Evolutionary conservation across 2,113 vertebrate genomes (phyloP).

Genomic region (Nyctereutes procyonoides): DNA sequence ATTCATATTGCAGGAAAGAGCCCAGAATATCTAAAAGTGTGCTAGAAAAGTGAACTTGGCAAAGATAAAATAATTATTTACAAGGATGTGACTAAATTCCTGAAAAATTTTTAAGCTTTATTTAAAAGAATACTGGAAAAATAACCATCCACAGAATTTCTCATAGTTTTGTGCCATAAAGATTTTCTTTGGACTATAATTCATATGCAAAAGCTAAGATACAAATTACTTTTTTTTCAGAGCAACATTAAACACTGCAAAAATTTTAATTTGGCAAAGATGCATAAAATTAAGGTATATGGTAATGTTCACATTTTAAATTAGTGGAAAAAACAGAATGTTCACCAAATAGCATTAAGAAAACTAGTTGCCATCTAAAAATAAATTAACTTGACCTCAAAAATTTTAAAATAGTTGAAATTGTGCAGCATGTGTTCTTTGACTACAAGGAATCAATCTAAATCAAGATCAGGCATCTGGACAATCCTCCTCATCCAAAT

Average conservation of each 20-base stretch:
- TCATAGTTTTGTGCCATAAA: background rate
- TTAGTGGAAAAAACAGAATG: background rate
- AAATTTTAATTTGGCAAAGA: constrained; percentile 34
- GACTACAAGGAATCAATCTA: background rate
- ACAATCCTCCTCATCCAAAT: accelerated
- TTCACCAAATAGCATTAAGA: background rate
- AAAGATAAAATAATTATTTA: constrained; percentile 33
- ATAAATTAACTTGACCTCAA: background rate
- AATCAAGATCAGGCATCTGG: background rate
- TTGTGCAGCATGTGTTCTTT: background rate
- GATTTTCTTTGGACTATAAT: constrained; percentile 16
- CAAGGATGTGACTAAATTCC: constrained; percentile 45
- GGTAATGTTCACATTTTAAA: background rate
- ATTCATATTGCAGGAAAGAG: background rate
- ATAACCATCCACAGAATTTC: background rate
- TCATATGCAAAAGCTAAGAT: background rate
- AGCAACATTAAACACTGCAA: background rate
- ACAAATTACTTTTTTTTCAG: background rate
- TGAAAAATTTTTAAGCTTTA: background rate
- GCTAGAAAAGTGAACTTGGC: constrained; percentile 45
- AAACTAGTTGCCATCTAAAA: background rate
- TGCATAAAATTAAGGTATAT: background rate
- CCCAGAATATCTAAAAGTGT: constrained; percentile 5
- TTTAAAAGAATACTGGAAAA: constrained; percentile 42
- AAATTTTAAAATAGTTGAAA: background rate